Evolutionary conservation across 2,888 invertebrate species (phyloP), one percentile per base, ranked within the genome.

Genomic region (Amaurobius ferox): DNA sequence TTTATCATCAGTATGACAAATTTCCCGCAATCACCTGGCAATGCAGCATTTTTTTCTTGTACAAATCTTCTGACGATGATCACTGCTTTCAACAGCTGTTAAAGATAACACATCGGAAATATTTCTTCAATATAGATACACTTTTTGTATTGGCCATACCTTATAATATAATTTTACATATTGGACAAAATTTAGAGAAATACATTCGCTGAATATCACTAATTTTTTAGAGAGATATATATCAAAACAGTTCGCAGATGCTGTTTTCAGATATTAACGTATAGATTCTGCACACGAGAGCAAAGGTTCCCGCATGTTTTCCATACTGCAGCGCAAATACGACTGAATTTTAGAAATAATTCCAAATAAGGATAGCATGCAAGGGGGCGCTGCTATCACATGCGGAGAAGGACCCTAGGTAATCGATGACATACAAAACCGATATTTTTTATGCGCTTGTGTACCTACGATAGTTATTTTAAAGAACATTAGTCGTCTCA

Each of bases 351-450:
- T 28, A 35, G 9, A 13, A 71, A 76, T 74, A 44, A 55, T 30
- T 66, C n/a, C 76, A 32, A 55, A 77, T 9, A 44, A 72, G 48
- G 64, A 68, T 30, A 62, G 13, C 81, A 62, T n/a, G 28, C 29
- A 48, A 30, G 77, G 83, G 71, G 83, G 83, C 83, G 83, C 83
- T 85, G 67, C 39, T 32, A 39, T 77, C 83, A 35, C 30, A 16
- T 19, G 19, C 55, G 26, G 32, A 35, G 77, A 72, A 39, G 13
- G 76, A n/a, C 62, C 19, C 26, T 29, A 39, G 71, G 66, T 71
- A 85, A 85, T 85, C 83, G 83, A 85, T 85, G 83, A 48, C 77
- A 77, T 66, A 85, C 77, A 77, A 85, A 77, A 64, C 64, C 55
- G 23, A 55, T 55, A 55, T 19, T 55, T 55, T 23, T 55, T 3